Evolutionary conservation across 2,888 invertebrate species (phyloP).

Genomic region (Lepeophtheirus nordmannii): DNA sequence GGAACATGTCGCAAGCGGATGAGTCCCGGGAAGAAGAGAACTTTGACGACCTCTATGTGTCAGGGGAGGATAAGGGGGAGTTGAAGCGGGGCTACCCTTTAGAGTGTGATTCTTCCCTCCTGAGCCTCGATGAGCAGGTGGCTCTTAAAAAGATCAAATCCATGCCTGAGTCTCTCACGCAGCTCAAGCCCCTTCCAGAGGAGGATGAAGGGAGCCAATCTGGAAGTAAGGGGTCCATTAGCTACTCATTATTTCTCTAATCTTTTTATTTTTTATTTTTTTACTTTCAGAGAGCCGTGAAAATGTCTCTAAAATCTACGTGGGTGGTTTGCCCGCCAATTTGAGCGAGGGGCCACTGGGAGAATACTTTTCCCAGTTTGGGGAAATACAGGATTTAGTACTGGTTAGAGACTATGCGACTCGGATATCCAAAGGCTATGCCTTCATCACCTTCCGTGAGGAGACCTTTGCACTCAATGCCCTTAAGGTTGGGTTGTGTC

Average conservation of each 20-base stretch:
- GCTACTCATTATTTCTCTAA: background rate
- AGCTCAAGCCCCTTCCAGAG: background rate
- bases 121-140: background rate
- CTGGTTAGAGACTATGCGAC: conserved; percentile 8
- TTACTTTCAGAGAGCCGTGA: no score
- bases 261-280: no score
- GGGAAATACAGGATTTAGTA: background rate
- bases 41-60: background rate
- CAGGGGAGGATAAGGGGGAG: background rate
- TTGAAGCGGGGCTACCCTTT: background rate
- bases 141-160: background rate
- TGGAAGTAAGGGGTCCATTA: background rate
- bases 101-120: background rate
- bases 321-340: conserved; percentile 8
- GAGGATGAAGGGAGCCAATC: background rate
- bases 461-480: background rate
- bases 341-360: background rate
- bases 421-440: conserved; percentile 8
- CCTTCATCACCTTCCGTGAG: conserved; percentile 17
- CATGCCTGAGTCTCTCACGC: background rate
- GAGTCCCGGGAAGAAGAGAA: background rate
- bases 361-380: conserved; percentile 2
- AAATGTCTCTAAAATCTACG: background rate
- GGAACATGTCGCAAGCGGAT: no score
- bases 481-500: conserved; percentile 1